These are phyloP conservation scores for Macrocentrus cingulum DNA, from an alignment of 1,140 invertebrate genomes.

Conservation along the genomic window DNA sequence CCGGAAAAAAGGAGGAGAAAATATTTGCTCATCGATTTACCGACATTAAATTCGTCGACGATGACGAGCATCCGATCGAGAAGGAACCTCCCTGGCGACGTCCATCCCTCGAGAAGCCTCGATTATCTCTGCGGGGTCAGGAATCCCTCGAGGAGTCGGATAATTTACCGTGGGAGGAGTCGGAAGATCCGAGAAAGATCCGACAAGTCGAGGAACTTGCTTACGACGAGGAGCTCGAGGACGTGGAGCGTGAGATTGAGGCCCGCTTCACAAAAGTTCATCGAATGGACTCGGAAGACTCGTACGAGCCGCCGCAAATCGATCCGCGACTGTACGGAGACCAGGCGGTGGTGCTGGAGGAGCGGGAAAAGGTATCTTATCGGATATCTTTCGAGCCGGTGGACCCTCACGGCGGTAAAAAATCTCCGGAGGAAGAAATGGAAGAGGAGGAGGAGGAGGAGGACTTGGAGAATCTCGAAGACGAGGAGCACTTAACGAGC, in stretches of 20 bases:
- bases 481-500: slow-evolving; percentile 33
- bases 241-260: slow-evolving; percentile 16
- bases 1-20: slow-evolving; percentile 37
- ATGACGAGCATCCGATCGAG: slow-evolving; percentile 44
- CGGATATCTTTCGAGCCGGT: slow-evolving; percentile 39
- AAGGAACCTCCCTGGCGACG: slow-evolving; percentile 55
- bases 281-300: slow-evolving; percentile 33
- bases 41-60: slow-evolving; percentile 29
- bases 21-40: slow-evolving; percentile 53
- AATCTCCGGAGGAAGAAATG: slow-evolving; percentile 25
- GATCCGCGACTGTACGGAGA: slow-evolving; percentile 34
- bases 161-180: slow-evolving; percentile 46
- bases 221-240: slow-evolving; percentile 27
- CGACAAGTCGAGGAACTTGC: slow-evolving; percentile 6
- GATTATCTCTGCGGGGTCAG: slow-evolving; percentile 41
- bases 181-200: slow-evolving; percentile 23
- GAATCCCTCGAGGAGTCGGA: slow-evolving; percentile 29
- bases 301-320: slow-evolving; percentile 36
- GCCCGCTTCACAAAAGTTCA: slow-evolving; percentile 16
- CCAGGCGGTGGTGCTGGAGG: slow-evolving; percentile 25
- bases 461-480: slow-evolving; percentile 39
- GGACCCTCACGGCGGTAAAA: slow-evolving; percentile 41
- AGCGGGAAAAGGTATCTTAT: slow-evolving; percentile 32
- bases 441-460: slow-evolving; percentile 42
- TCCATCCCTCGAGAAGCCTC: slow-evolving; percentile 54